Evolutionary conservation across 2,113 vertebrate genomes (phyloP), one percentile per base, ranked within the genome.

Genomic region (Petromus typicus): DNA sequence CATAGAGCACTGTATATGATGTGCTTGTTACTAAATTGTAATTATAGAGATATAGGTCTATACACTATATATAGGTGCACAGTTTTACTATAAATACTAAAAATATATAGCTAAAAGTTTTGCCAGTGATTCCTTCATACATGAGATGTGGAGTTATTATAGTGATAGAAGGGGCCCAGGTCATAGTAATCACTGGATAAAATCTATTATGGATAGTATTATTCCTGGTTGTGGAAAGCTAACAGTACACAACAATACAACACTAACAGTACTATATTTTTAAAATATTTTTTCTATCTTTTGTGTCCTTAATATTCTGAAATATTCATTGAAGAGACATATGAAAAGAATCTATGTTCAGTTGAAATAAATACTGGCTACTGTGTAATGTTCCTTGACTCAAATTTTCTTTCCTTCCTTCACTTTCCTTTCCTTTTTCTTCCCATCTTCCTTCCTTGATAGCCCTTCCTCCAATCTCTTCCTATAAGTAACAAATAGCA

Each of bases 391-490:
- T 22, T 81, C 30, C 34, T 91, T 78, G 1, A 27, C 67, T 5
- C 9, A 80, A 20, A n/a, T 37, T 67, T 57, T 9, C 18, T 1
- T 13, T n/a, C 51, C 14, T n/a, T 27, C 17, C 11, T 23, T 27
- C 40, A 16, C 11, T 18, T 14, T 7, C 48, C 6, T 7, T 7
- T 22, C 57, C 7, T 16, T 3, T 7, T 16, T 3, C 22, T 5
- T 66, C 34, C 11, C 7, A 9, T 27, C 14, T 3, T 32, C 18
- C 6, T 3, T 12, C 5, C 64, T 4, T 4, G 32, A 3, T 5
- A 20, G 32, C 6, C 5, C n/a, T 25, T 32, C 5, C 7, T 13
- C 22, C n/a, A 20, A 12, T 2, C 40, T 75, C 2, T 20, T 54
- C 34, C 25, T 17, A 9, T 67, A 27, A 3, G 37, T 30, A 86